These are phyloP conservation scores for Palythoa grandiflora DNA, from an alignment of 92 coral and sea anemone species.

Conservation along the genomic window DNA sequence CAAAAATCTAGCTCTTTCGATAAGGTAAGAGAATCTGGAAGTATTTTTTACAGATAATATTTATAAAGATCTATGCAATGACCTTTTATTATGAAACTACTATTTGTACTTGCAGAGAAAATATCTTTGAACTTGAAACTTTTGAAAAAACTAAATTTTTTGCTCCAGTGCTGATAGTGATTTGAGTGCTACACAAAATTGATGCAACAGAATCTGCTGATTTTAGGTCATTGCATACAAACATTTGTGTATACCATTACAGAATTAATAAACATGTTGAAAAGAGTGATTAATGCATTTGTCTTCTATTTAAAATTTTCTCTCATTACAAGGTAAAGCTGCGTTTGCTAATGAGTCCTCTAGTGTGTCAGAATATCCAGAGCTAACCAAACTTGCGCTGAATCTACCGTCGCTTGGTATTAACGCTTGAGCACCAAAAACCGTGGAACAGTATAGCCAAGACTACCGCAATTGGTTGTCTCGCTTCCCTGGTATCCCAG, in stretches of 20 bases:
- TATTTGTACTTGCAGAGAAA: too few relatives aligned
- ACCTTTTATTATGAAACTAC: too few relatives aligned
- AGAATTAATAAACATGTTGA: not conserved
- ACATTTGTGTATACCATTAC: not conserved
- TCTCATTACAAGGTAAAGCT: constrained; percentile 3
- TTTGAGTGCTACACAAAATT: too few relatives aligned
- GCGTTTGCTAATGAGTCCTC: constrained; percentile 2
- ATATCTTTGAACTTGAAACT: too few relatives aligned
- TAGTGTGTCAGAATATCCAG: not conserved
- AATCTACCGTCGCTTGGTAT: not conserved
- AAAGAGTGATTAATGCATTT: constrained; percentile 1
- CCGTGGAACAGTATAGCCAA: constrained; percentile 9
- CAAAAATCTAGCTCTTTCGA: too few relatives aligned
- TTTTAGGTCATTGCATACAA: not conserved
- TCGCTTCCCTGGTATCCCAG: constrained; percentile 12
- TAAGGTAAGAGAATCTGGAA: too few relatives aligned
- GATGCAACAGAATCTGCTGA: too few relatives aligned
- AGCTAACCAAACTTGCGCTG: constrained; percentile 1
- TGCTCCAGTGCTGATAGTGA: too few relatives aligned
- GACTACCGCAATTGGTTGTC: not conserved
- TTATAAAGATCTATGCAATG: too few relatives aligned
- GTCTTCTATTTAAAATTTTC: not conserved
- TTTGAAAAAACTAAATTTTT: too few relatives aligned
- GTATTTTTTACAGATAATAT: too few relatives aligned
- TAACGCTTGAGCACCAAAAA: not conserved